phyloP scores from a whole-genome alignment of 2,113 vertebrate species.

The Probosciger aterrimus region DNA sequence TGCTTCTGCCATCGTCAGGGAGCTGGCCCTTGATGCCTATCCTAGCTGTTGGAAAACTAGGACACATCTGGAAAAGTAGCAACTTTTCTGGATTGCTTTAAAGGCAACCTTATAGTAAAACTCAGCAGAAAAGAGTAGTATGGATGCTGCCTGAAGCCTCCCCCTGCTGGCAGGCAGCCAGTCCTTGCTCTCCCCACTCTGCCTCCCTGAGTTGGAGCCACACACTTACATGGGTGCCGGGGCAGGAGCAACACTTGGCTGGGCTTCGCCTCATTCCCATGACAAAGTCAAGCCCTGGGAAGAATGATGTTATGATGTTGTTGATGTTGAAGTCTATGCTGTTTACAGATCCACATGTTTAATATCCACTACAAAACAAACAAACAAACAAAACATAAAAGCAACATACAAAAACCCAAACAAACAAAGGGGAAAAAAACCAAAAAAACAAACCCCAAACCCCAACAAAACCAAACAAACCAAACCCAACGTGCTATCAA shows the following conservation, averaged over 20 bases:
- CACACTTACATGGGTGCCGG: accelerated
- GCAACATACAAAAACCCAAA: background rate
- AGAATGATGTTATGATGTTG: background rate
- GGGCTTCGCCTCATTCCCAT: background rate
- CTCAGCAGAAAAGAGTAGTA: background rate
- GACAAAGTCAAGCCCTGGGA: background rate
- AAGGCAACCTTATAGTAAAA: background rate
- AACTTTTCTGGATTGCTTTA: background rate
- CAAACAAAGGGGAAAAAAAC: background rate
- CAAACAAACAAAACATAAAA: background rate
- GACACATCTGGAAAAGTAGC: background rate
- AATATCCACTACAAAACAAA: background rate
- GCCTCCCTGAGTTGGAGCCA: background rate
- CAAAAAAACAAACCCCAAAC: background rate
- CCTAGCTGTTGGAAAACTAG: background rate
- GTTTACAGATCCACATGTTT: background rate
- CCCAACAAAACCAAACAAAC: background rate
- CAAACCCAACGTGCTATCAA: background rate
- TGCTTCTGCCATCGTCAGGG: background rate
- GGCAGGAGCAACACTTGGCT: background rate
- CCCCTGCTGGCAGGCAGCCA: background rate
- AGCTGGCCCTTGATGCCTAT: accelerated
- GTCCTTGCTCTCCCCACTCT: background rate
- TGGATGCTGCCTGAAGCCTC: accelerated
- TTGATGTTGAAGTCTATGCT: background rate